Percentiles rank a stretch among this genome's conserved stretches.
These are phyloP conservation scores for Cladopsammia gracilis DNA, from an alignment of 64 coral and sea anemone species.

Conservation along the genomic window DNA sequence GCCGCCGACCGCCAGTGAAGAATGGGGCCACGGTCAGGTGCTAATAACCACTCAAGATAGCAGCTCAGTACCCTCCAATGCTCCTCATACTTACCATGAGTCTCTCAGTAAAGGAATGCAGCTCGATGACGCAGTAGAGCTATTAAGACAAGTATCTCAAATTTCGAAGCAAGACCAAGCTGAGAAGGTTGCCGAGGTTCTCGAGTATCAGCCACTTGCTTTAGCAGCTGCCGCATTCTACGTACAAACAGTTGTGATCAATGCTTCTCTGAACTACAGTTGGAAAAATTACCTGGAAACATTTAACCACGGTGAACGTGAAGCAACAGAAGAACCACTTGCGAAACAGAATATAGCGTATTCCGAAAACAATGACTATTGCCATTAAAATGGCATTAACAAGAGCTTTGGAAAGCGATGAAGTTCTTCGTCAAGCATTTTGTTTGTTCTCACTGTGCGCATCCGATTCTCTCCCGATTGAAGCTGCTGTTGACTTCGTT, in stretches of 20 bases:
- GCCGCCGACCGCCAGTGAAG: conserved; percentile 9
- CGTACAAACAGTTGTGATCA: neutral
- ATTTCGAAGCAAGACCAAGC: neutral
- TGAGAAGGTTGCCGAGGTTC: conserved; percentile 19
- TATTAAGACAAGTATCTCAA: conserved; percentile 12
- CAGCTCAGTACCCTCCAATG: neutral
- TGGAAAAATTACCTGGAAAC: conserved; percentile 50
- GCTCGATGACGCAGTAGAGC: neutral
- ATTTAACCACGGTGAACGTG: conserved; percentile 33
- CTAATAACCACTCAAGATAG: neutral
- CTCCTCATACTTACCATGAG: neutral
- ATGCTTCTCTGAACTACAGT: neutral
- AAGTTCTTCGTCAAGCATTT: conserved; percentile 28
- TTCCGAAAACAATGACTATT: conserved; percentile 39
- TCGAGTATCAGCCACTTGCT: conserved; percentile 32
- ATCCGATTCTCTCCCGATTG: conserved; percentile 35
- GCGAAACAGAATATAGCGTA: conserved; percentile 43
- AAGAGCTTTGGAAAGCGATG: neutral
- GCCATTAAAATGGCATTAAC: conserved; percentile 59
- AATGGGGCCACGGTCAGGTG: conserved; percentile 33
- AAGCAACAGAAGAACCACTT: conserved; percentile 29
- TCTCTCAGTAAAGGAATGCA: conserved; percentile 13
- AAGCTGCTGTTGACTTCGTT: conserved; percentile 57
- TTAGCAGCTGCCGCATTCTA: conserved; percentile 15
- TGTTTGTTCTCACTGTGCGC: conserved; percentile 49